Percentiles rank a stretch among this genome's conserved stretches.
Evolutionary conservation across 2,888 invertebrate species (phyloP).

Genomic region (Cephus rjabovi): DNA sequence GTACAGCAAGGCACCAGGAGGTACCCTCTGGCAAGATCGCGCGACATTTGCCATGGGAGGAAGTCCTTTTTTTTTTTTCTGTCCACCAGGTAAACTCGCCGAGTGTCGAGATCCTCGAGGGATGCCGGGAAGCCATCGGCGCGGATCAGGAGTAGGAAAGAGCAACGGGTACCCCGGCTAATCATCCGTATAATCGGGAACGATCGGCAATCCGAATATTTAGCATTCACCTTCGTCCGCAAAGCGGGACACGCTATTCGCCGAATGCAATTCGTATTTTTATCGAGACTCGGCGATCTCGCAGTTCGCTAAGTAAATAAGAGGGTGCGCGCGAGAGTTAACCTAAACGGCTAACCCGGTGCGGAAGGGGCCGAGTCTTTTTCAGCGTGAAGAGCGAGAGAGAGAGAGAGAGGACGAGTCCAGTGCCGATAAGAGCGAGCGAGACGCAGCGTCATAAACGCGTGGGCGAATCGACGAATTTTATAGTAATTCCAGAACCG

Average conservation of each 20-base stretch:
- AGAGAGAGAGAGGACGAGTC: not conserved
- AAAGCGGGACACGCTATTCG: conserved; percentile 26
- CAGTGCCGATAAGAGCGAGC: conserved; percentile 14
- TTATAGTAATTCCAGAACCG: conserved; percentile 47
- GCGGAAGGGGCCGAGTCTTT: not conserved
- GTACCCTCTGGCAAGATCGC: too few species aligned
- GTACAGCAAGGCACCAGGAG: too few species aligned
- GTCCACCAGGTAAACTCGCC: too few species aligned
- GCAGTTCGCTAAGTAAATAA: conserved; percentile 53
- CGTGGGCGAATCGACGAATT: conserved; percentile 56
- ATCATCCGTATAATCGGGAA: conserved; percentile 8
- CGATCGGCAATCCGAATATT: conserved; percentile 27
- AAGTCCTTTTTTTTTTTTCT: too few species aligned
- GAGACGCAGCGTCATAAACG: conserved; percentile 46
- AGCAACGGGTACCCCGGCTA: conserved; percentile 22
- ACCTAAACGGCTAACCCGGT: conserved; percentile 50
- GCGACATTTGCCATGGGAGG: too few species aligned
- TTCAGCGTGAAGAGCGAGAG: not conserved
- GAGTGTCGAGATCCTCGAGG: too few species aligned
- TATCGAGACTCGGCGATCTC: conserved; percentile 50
- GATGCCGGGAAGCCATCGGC: too few species aligned
- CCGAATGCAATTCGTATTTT: conserved; percentile 26
- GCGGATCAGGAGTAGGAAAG: not conserved
- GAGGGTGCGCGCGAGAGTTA: conserved; percentile 50
- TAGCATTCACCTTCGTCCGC: conserved; percentile 44